phyloP scores from a whole-genome alignment of 2,888 invertebrate species.

The Standfussiana lucernea region DNA sequence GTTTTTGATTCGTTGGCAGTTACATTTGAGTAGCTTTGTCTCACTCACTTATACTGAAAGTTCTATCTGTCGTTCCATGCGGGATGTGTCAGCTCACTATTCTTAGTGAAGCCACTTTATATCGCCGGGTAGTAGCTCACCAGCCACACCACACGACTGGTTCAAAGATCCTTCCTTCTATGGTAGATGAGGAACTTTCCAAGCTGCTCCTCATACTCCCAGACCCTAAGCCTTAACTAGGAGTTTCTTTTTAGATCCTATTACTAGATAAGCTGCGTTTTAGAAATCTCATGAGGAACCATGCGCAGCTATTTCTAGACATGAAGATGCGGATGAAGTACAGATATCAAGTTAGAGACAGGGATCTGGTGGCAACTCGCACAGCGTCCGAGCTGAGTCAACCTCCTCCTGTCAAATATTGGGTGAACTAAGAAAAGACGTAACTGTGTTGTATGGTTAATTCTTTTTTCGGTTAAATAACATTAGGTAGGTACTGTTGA shows the following conservation, averaged over 20 bases:
- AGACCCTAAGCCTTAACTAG: background rate
- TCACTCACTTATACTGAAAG: background rate
- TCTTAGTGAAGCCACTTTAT: background rate
- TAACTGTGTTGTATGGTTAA: background rate
- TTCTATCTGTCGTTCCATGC: background rate
- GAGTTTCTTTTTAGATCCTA: constrained; percentile 28
- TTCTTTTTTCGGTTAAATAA: no score
- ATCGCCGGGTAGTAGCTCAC: background rate
- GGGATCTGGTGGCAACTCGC: constrained; percentile 39
- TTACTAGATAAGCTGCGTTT: constrained; percentile 33
- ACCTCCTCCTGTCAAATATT: constrained; percentile 6
- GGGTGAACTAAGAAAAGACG: background rate
- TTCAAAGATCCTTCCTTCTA: background rate
- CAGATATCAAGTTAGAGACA: background rate
- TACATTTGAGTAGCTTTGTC: background rate
- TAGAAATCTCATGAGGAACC: constrained; percentile 39
- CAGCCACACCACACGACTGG: background rate
- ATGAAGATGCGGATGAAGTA: constrained; percentile 36
- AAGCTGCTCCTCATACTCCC: background rate
- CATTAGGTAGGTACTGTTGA: no score
- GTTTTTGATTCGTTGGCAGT: background rate
- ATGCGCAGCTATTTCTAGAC: constrained; percentile 33
- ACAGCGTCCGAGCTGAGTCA: constrained; percentile 6
- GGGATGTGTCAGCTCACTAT: background rate
- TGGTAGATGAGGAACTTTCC: background rate